Conservation (phyloP, 2,113 vertebrate species). For the Bos taurus region DNA sequence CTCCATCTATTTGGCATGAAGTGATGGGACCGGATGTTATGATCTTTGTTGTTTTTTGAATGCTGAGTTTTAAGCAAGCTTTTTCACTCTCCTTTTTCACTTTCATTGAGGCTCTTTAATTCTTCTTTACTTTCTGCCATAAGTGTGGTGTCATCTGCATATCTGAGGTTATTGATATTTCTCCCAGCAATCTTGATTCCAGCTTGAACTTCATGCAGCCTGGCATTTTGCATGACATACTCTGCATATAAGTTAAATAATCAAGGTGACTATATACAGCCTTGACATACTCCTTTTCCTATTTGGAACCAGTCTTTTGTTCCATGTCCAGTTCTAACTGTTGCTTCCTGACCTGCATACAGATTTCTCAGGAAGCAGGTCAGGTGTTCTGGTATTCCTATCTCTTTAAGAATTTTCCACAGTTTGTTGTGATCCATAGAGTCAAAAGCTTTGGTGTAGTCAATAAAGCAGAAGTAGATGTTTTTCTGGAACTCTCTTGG, state of each 20-base stretch:
- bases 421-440: not conserved
- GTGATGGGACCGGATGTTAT: not conserved
- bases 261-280: not conserved
- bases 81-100: not conserved
- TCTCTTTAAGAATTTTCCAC: not conserved
- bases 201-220: not conserved
- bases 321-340: not conserved
- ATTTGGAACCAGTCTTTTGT: not conserved
- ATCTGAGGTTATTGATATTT: not conserved
- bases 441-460: not conserved
- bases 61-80: not conserved
- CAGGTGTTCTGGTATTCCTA: not conserved
- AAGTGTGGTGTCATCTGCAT: not conserved
- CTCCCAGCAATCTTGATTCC: not conserved
- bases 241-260: not conserved
- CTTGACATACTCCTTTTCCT: accelerated
- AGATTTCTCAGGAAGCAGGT: not conserved
- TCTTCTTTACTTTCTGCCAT: not conserved
- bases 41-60: not conserved
- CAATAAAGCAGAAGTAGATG: not conserved
- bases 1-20: not conserved
- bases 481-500: not conserved
- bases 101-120: not conserved
- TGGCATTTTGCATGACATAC: not conserved
- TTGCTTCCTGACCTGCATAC: not conserved